Conservation (phyloP, 2,797 vertebrate species). For the Sebastes umbrosus region DNA sequence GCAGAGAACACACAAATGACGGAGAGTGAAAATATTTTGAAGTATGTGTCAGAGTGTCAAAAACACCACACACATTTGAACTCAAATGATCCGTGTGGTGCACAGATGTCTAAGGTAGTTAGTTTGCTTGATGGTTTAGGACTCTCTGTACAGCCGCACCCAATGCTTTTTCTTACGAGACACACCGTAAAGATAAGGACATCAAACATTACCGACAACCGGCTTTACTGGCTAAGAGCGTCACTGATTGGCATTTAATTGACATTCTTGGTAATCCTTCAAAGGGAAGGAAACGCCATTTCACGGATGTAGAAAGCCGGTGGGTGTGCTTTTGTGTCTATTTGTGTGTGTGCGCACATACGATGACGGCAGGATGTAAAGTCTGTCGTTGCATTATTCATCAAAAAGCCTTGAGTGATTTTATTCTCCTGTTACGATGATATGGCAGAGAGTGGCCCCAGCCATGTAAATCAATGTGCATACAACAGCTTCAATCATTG, state of each 20-base stretch:
- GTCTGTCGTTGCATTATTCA: conserved; percentile 76
- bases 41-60: conserved; percentile 13
- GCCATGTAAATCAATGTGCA: conserved; percentile 69
- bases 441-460: conserved; percentile 51
- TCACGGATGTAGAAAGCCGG: conserved; percentile 26
- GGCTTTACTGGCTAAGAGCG: not conserved
- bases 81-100: not conserved
- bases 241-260: conserved; percentile 61
- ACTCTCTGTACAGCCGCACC: conserved; percentile 3
- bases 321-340: conserved; percentile 20
- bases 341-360: conserved; percentile 11
- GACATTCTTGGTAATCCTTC: conserved; percentile 68
- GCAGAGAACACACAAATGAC: conserved; percentile 7
- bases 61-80: not conserved
- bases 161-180: not conserved
- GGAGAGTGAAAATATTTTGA: conserved; percentile 24
- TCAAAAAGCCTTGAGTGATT: conserved; percentile 66
- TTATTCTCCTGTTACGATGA: conserved; percentile 64
- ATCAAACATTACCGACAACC: conserved; percentile 1
- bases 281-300: conserved; percentile 47
- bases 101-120: not conserved
- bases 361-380: conserved; percentile 53
- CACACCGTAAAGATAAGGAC: not conserved
- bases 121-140: not conserved
- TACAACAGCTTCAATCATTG: conserved; percentile 66